Evolutionary conservation across 2,113 vertebrate genomes (phyloP).

Genomic region (Myiozetetes cayanensis): DNA sequence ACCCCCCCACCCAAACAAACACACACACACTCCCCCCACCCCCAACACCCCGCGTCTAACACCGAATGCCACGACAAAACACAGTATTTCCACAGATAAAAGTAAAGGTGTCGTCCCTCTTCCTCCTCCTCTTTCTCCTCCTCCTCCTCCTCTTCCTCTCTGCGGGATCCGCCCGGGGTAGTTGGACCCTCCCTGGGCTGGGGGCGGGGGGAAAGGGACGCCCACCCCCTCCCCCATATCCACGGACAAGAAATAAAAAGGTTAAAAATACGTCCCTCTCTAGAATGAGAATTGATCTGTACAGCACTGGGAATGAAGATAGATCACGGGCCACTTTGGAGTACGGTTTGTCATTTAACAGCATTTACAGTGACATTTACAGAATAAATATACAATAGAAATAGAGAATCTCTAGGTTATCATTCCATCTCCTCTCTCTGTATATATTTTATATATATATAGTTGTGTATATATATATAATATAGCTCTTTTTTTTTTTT

Average conservation of each 20-base stretch:
- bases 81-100: slow-evolving; percentile 20
- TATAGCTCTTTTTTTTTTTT: not conserved
- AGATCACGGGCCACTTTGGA: slow-evolving; percentile 81
- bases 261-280: slow-evolving; percentile 80
- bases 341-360: slow-evolving; percentile 81
- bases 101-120: not conserved
- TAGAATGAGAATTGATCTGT: slow-evolving; percentile 83
- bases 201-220: not conserved
- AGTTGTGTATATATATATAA: not conserved
- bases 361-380: slow-evolving; percentile 94
- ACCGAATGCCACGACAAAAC: slow-evolving; percentile 18
- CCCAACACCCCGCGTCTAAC: not conserved
- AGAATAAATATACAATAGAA: slow-evolving; percentile 88
- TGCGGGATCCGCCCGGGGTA: not conserved
- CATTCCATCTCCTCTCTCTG: slow-evolving; percentile 42
- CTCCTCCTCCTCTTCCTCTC: not conserved
- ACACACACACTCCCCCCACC: not conserved
- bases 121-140: not conserved
- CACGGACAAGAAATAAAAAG: slow-evolving; percentile 61
- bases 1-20: not conserved
- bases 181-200: not conserved
- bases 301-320: slow-evolving; percentile 83
- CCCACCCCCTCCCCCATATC: not conserved
- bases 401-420: slow-evolving; percentile 78
- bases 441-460: not conserved